phyloP scores from a whole-genome alignment of 1,140 invertebrate genomes.

The Brachionus rubens region DNA sequence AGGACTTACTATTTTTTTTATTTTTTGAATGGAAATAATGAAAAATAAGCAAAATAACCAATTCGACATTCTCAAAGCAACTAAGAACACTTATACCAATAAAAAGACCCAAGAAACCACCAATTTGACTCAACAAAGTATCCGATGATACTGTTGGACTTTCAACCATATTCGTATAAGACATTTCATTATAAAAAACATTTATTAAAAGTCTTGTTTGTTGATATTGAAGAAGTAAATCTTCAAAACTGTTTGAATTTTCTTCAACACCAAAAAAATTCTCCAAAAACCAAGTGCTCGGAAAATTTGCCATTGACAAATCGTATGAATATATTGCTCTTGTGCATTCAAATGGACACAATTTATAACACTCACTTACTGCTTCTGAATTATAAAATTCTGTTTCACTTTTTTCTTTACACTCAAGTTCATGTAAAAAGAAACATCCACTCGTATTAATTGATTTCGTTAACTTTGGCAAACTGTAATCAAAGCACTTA shows the following conservation, averaged over 20 bases:
- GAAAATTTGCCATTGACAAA: not conserved
- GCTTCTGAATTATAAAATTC: not conserved
- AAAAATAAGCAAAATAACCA: not conserved
- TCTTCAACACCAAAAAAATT: not conserved
- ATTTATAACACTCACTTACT: not conserved
- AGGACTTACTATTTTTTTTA: not conserved
- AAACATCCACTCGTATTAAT: not conserved
- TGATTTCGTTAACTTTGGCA: not conserved
- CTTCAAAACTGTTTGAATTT: not conserved
- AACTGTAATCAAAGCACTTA: not conserved
- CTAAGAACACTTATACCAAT: constrained; percentile 4
- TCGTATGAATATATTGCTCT: not conserved
- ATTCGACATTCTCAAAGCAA: not conserved
- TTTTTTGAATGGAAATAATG: too few species aligned
- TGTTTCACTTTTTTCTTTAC: not conserved
- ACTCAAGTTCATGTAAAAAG: not conserved
- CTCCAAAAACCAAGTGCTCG: not conserved
- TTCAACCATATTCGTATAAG: not conserved
- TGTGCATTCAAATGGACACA: not conserved
- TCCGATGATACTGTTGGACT: not conserved
- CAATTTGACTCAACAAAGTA: not conserved
- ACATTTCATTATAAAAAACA: not conserved
- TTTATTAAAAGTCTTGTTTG: not conserved
- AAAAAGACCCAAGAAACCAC: not conserved
- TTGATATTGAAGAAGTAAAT: not conserved